Evolutionary conservation across 2,113 vertebrate species (phyloP).

Genomic region (Riparia riparia): DNA sequence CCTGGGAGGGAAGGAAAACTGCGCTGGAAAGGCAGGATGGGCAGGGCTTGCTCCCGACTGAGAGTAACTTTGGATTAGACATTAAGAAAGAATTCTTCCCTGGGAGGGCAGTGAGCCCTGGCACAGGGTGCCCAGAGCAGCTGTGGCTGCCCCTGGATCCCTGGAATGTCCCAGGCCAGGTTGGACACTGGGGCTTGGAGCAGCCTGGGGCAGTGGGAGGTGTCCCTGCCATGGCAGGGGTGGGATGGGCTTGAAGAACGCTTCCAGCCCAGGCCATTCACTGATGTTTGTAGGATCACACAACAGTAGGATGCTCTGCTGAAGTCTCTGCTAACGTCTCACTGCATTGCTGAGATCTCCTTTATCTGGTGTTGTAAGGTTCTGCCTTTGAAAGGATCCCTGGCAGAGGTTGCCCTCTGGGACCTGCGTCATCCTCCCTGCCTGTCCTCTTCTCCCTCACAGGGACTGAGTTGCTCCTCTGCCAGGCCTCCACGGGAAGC

Average conservation of each 20-base stretch:
- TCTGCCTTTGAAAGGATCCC: background rate
- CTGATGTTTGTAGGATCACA: too few relatives aligned
- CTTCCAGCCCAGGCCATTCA: background rate
- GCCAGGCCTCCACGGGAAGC: background rate
- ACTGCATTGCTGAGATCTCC: background rate
- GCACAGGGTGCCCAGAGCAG: background rate
- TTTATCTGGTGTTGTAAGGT: fast-evolving
- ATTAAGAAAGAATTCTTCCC: background rate
- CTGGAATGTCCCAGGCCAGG: background rate
- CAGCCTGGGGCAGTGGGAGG: fast-evolving
- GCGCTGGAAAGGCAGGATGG: background rate
- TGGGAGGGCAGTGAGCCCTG: fast-evolving
- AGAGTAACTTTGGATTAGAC: background rate
- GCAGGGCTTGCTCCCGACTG: background rate
- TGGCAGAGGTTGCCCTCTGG: background rate
- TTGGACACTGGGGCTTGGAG: background rate
- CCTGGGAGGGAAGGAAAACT: background rate
- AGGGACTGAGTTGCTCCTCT: background rate
- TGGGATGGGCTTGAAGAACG: background rate
- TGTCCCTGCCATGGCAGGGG: background rate
- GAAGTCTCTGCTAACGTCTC: background rate
- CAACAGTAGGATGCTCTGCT: background rate
- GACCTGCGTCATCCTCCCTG: background rate
- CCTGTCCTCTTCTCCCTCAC: background rate
- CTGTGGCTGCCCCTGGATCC: background rate